Base-by-base conservation (phyloP, 2,113 vertebrate species). In the Centropus bengalensis region DNA sequence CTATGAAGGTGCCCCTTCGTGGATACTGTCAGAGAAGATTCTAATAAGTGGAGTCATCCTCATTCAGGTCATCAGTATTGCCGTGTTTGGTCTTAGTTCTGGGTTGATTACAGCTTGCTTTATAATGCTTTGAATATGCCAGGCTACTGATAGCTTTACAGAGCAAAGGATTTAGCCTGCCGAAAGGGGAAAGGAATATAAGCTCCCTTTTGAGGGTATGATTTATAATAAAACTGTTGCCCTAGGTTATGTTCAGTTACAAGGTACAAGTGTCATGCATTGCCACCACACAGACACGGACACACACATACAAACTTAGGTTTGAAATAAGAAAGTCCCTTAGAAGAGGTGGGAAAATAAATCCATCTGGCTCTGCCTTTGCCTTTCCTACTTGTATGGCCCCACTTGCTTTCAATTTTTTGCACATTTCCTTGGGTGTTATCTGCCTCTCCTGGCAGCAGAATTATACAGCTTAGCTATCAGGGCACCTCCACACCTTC, bases 1-100 rank as follows among this genome's bases (percentile, higher is more conserved):
- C 55, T 88, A 30, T 70, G 78, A 87, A 38, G 36, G 73, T 75
- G 33, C 24, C 70, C 79, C 70, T 90, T 88, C 82, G 70, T 67
- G 63, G 91, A 93, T 81, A 45, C 33, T 82, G 90, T 90, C 51
- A 77, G 66, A 44, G 58, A 77, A 91, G 42, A 88, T 85, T 76
- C 71, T 75, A 91, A 59, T 69, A 54, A 75, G 7, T 55, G 15
- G 40, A 73, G 16, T 58, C 23, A 59, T 38, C 32, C 12, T 93
- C 36, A 60, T 78, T 87, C 28, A 68, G 67, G 10, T 73, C 79
- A 47, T n/a, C 56, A n/a, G 11, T 58, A 64, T 69, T 66, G 22
- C 27, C 32, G 38, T 71, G 26, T 91, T 91, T 91, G 36, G 21
- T 54, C 28, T 79, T 71, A 66, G 24, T 45, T 45, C 55, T 32